Evolutionary conservation across 2,797 vertebrate genomes (phyloP).

Genomic region (Lates japonicus): DNA sequence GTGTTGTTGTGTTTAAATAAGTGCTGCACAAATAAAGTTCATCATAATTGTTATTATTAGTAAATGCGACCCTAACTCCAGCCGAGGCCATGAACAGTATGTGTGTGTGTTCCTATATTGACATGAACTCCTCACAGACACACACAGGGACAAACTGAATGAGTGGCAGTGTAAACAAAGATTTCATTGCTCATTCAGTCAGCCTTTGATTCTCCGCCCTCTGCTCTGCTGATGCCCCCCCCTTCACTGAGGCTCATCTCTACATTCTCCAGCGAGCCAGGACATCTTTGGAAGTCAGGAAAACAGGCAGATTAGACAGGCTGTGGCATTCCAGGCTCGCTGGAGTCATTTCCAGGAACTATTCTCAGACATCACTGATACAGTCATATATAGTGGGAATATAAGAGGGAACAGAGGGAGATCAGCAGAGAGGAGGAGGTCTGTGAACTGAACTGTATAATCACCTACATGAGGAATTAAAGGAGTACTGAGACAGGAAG

Average conservation of each 20-base stretch:
- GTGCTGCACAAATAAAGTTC: too few relatives aligned
- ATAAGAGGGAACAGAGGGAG: slow-evolving; percentile 21
- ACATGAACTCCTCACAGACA: slow-evolving; percentile 32
- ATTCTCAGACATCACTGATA: slow-evolving; percentile 44
- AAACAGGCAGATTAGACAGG: slow-evolving; percentile 63
- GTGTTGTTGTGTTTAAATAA: too few relatives aligned
- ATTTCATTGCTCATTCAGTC: slow-evolving; percentile 72
- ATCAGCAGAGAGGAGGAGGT: slow-evolving; percentile 36
- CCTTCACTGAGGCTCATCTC: slow-evolving; percentile 64
- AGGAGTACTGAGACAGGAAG: slow-evolving; percentile 41
- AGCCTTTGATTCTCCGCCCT: slow-evolving; percentile 66
- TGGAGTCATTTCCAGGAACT: slow-evolving; percentile 41
- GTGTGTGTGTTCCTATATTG: background rate
- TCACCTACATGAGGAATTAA: slow-evolving; percentile 37
- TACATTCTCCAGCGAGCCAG: slow-evolving; percentile 72
- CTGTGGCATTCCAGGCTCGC: slow-evolving; percentile 30
- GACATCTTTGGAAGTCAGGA: slow-evolving; percentile 68
- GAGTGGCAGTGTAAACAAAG: slow-evolving; percentile 65
- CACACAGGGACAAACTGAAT: slow-evolving; percentile 24
- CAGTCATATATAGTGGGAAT: slow-evolving; percentile 1
- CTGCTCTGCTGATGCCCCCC: slow-evolving; percentile 57
- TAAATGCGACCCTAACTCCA: background rate
- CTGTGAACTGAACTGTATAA: slow-evolving; percentile 28
- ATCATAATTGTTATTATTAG: too few relatives aligned
- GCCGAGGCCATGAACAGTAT: background rate